Base-by-base conservation (phyloP, 1,140 invertebrate genomes). In the Ips typographus region DNA sequence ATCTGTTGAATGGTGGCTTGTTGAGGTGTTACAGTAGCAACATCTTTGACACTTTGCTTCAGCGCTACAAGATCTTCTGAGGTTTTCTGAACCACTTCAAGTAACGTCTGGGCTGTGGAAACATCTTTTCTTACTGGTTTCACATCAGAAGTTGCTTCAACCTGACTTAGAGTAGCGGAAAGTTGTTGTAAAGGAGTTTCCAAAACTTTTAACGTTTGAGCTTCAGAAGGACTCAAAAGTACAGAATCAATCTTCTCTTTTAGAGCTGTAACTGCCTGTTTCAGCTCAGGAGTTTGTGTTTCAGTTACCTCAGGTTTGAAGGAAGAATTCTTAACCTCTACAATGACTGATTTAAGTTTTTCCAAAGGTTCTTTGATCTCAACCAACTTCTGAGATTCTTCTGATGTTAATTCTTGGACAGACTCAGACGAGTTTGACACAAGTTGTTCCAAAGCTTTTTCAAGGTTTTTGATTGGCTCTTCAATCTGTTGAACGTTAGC, bases 1-100 rank as follows among this genome's bases (percentile, higher is more conserved):
- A 70, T 39, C n/a, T 53, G 38, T 41, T n/a, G 3, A 7, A 70
- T 38, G 7, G 2, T 38, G 1, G 53, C 68, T 64, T 47, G 42
- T 60, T 70, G 60, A 4, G 68, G 62, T 39, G 38, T 36, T 2
- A 8, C 6, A 53, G 47, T 59, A 6, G 6, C 51, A 22, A 68
- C 37, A 41, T 69, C 67, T 41, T 63, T 52, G n/a, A 59, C 52
- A 59, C 71, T n/a, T 40, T n/a, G 58, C 55, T 72, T 67, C 22
- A 72, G 70, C 36, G 51, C 39, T 7, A 58, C n/a, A 41, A 65
- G 42, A 38, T 59, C 56, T 44, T 8, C 38, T 39, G 40, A 60
- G 40, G 58, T 7, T 36, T 44, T n/a, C 44, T 64, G 4, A 3
- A 65, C 22, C 2, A 40, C 40, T 60, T 71, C 63, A 3, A 41